Base-by-base conservation (phyloP, 2,888 invertebrate species). In the Leptopilina syphax region DNA sequence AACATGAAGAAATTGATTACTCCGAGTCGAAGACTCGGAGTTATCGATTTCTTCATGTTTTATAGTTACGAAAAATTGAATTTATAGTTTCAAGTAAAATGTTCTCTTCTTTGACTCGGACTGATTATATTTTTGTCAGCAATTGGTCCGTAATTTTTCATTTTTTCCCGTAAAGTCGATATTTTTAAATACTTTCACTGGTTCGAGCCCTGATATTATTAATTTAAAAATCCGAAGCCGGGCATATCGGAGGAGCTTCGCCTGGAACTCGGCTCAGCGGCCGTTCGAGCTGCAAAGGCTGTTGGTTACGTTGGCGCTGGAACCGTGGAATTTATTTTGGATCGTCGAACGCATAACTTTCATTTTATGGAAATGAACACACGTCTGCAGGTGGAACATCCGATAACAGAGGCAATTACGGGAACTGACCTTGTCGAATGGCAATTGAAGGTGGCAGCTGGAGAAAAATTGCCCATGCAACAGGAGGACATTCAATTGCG, bases 351-450 rank as follows among this genome's bases (percentile, higher is more conserved):
- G 67, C 95, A 97, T 84, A 95, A 96, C 82, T 99, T 99, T 91
- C 98, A 97, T 93, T 99, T 99, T 91, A 99, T 99, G 99, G 99
- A 99, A 94, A 99, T 99, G 99, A 99, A 99, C 92, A 99, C 99
- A 0, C 94, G 99, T 65, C 93, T 98, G 50, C 98, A 98, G 92
- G 98, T 98, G 0, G 98, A 99, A 90, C 98, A 99, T 93, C 98
- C 98, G 0, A 96, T 99, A 80, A 97, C 98, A 0, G 99, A 99
- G 93, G 98, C 98, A 96, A 97, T 99, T 67, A 99, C 99, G 63
- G 97, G 95, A 18, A 96, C 96, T 0, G 99, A 99, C 93, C 94
- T 99, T 83, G 99, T 99, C 0, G 99, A 99, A 91, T 99, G 99
- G 99, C 99, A 99, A 92, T 92, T 98, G 8, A 95, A 95, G 90